Evolutionary conservation across 2,888 invertebrate species (phyloP), one percentile per base, ranked within the genome.

Genomic region (Cryptus viduatorius): DNA sequence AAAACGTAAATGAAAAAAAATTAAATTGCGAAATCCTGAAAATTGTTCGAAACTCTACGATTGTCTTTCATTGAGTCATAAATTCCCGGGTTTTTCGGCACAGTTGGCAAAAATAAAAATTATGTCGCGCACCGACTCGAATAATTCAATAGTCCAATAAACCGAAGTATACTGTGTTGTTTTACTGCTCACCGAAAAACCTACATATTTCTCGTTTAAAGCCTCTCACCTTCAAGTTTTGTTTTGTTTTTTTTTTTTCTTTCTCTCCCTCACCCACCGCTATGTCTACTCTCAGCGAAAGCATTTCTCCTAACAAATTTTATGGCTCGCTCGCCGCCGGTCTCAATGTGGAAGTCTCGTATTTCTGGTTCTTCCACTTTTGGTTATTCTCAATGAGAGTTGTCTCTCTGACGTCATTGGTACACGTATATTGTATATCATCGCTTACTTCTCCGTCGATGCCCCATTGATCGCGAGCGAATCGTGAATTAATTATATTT

Each of bases 341-440:
- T 71, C 56, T 64, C 50, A 75, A 46, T 73, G 73, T 59, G 48
- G 59, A 46, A 48, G 73, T 73, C 84, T 84, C 78, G 84, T 81
- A 81, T 84, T 84, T 84, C 84, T 73, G 84, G 84, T 84, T 84
- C 81, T 84, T 81, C 84, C 75, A 81, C 84, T 81, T 78, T 79
- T 56, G 59, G 61, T 69, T 37, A 81, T 73, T 73, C 64, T 69
- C 56, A 78, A 84, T 84, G 68, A 73, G 64, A 37, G 4, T 8
- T 37, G 37, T 37, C 48, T 24, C 50, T 56, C 71, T 16, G 61
- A 56, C 48, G 73, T 24, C 14, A 44, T 10, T 48, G 10, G 48
- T 69, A 73, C 31, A 44, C 29, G 64, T 77, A 24, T 69, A 76
- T 67, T 61, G 37, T 61, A 46, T 61, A 48, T 64, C 65, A 71